These are phyloP conservation scores for Malacoraja senta DNA, from an alignment of 2,797 vertebrate species.

Conservation along the genomic window DNA sequence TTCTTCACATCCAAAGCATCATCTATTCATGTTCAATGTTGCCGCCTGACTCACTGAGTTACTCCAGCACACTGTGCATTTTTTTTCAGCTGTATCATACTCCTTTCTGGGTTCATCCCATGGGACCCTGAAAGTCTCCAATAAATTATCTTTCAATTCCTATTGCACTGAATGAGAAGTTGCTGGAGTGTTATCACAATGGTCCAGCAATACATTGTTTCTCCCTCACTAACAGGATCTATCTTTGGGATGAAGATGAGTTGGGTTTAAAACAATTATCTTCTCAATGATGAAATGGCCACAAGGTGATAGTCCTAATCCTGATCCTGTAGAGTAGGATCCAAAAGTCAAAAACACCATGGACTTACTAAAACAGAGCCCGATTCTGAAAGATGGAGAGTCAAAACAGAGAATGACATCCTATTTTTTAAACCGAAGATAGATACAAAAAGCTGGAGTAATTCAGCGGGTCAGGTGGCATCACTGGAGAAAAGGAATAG, in stretches of 20 bases:
- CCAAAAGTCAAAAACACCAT: background rate
- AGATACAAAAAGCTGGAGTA: no score
- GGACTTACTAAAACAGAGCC: background rate
- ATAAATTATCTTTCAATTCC: background rate
- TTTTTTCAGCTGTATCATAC: no score
- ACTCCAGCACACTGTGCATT: no score
- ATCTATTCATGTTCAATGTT: no score
- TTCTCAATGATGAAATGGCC: background rate
- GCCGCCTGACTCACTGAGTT: no score
- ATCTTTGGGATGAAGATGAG: background rate
- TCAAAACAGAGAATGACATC: background rate
- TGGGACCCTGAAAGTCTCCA: background rate
- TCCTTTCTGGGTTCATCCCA: background rate
- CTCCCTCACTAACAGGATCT: background rate
- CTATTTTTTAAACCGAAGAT: background rate
- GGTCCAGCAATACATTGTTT: background rate
- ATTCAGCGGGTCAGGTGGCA: no score
- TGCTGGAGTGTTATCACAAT: background rate
- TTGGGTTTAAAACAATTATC: background rate
- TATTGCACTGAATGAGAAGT: background rate
- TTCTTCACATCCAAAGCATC: no score
- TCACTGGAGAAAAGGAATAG: no score
- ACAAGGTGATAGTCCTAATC: background rate
- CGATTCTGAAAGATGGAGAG: background rate
- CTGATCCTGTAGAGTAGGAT: background rate